These are phyloP conservation scores for Cynaeus angustus DNA, from an alignment of 2,888 invertebrate genomes.

Conservation along the genomic window DNA sequence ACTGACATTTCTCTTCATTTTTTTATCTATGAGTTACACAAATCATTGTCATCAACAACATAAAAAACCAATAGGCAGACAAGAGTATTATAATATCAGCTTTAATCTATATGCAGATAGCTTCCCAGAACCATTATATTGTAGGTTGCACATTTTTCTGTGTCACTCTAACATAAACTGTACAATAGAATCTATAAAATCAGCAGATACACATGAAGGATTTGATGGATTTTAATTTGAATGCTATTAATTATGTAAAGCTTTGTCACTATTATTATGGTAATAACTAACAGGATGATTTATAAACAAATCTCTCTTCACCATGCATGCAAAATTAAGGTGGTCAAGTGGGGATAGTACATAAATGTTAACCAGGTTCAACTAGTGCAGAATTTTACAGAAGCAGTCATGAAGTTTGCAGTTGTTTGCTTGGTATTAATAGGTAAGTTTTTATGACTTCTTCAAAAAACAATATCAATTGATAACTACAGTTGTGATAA, in stretches of 20 bases:
- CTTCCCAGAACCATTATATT: neutral
- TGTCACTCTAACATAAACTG: constrained; percentile 3
- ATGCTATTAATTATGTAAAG: constrained; percentile 24
- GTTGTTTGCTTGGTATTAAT: constrained; percentile 57
- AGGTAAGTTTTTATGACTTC: too few species aligned
- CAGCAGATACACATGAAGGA: constrained; percentile 4
- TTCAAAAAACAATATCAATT: too few species aligned
- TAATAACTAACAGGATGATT: constrained; percentile 16
- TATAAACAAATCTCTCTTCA: constrained; percentile 21
- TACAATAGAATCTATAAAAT: constrained; percentile 3
- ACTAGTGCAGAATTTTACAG: constrained; percentile 27
- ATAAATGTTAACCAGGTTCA: constrained; percentile 39
- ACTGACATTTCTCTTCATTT: too few species aligned
- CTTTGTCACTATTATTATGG: constrained; percentile 21
- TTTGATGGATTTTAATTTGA: constrained; percentile 5
- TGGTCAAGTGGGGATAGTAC: constrained; percentile 40
- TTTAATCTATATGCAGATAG: neutral
- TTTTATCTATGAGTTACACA: too few species aligned
- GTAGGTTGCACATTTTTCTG: constrained; percentile 12
- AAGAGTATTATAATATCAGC: neutral
- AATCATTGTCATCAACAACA: too few species aligned
- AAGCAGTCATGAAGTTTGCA: constrained; percentile 58
- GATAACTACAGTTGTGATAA: too few species aligned
- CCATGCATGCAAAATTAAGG: constrained; percentile 40
- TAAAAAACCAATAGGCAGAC: neutral